Evolutionary conservation across 2,113 vertebrate species (phyloP), one percentile per base, ranked within the genome.

Genomic region (Perccottus glenii): DNA sequence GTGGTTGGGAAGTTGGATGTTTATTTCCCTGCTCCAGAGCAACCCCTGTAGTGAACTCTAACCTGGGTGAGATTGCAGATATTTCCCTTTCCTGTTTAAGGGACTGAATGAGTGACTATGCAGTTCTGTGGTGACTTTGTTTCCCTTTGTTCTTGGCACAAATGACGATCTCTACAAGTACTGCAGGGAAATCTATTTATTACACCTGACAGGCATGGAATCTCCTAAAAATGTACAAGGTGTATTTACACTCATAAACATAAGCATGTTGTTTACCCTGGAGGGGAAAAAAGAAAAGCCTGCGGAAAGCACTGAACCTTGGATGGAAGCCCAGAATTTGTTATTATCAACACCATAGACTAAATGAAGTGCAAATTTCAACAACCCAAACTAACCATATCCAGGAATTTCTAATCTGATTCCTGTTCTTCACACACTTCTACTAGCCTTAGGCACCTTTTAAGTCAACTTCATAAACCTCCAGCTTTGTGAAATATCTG

Each of bases 21-120:
- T 11, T 12, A 55, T 15, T 55, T 55, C 32, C 52, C 33, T 55
- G 33, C 36, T 36, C 33, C 12, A 4, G n/a, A n/a, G n/a, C 12
- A 36, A 5, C 6, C 8, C 1, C 11, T 12, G 10, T 32, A 8
- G 33, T 36, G 16, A 9, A 19, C 15, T 8, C 14, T 55, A 35
- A 14, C 32, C 5, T 14, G 2, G 33, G 2, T 8, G 7, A 14
- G 32, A 9, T 10, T 5, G 0, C 14, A 7, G 6, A 5, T 0
- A 53, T 33, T 38, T 55, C 52, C 52, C 8, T 55, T 55, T 55
- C 52, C 52, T 55, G 19, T 27, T 27, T 27, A 27, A 27, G 19
- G 19, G 19, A 27, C 19, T 27, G 12, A 38, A 38, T 55, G 14
- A 55, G 12, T 55, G 3, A 38, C 52, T 38, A 3, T 36, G n/a